Evolutionary conservation across 2,113 vertebrate genomes (phyloP).

Genomic region (Octodon degus): DNA sequence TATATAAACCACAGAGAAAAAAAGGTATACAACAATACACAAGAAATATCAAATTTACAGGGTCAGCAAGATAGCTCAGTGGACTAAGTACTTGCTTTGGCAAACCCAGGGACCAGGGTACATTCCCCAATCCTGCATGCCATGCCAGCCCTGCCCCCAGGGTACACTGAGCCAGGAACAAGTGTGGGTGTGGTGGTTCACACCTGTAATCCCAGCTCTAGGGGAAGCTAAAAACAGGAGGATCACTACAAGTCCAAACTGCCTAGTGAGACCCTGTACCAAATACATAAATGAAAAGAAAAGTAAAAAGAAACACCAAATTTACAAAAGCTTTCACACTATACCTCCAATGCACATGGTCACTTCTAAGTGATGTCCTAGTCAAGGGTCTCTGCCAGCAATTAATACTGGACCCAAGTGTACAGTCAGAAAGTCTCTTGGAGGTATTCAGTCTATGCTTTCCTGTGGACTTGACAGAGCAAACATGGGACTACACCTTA

Average conservation of each 20-base stretch:
- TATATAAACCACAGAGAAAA: neutral
- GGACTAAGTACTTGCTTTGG: no score
- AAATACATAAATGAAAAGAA: no score
- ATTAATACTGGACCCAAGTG: neutral
- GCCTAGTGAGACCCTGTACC: no score
- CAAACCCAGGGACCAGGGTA: no score
- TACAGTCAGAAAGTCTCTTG: neutral
- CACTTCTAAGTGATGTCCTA: neutral
- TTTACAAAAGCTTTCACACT: neutral
- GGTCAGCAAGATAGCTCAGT: no score
- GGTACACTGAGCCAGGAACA: no score
- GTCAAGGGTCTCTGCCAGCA: conserved; percentile 24
- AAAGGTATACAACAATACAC: neutral
- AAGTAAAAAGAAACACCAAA: neutral
- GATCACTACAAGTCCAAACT: no score
- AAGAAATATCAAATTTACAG: neutral
- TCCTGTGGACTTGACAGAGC: neutral
- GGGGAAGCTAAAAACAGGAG: no score
- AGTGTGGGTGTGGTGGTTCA: no score
- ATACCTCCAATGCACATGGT: neutral
- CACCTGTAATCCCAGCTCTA: no score
- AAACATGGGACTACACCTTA: neutral
- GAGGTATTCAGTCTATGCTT: neutral
- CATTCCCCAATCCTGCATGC: no score
- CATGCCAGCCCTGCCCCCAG: no score